Base-by-base conservation (phyloP, 64 coral and sea anemone species). In the Pachyseris speciosa region DNA sequence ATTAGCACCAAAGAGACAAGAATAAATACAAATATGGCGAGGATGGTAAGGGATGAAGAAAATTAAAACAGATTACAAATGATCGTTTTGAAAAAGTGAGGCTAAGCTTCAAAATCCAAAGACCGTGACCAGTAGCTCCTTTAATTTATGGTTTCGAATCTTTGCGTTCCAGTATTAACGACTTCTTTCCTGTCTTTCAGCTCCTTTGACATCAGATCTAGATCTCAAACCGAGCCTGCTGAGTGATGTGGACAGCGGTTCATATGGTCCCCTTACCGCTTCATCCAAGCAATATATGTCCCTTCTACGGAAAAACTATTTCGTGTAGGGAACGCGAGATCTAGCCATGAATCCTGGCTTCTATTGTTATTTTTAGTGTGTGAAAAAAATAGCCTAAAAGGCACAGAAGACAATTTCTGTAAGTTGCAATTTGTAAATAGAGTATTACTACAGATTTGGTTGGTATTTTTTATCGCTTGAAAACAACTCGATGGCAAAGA, bases 231-330 rank as follows among this genome's bases (percentile, higher is more conserved):
- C 89, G 47, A 73, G 78, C 27, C 80, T 83, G n/a, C 67, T 92
- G 12, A 84, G 79, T 58, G 77, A 84, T 39, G 51, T 34, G 37
- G 89, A 85, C 42, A 71, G 72, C 22, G 67, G 78, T n/a, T 90
- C 88, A 13, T 92, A 92, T 29, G 67, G 66, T 61, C 89, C 89
- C 5, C 50, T 92, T 9, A 34, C 89, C 36, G 51, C 51, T n/a
- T 84, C 89, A 6, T 92, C 89, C 4, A 92, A 84, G 12, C 37
- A 84, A 66, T 92, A 92, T 30, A 92, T 92, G 89, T 92, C 89
- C 26, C 47, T 92, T 61, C 58, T 92, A 70, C 10, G 70, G 37
- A 84, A 92, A 29, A 92, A 92, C 57, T 92, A 92, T 40, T 92
- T 92, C 13, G 89, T 92, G 43, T 92, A 84, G 34, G 29, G 24